These are phyloP conservation scores for Sylvilagus floridanus DNA, from an alignment of 2,797 vertebrate genomes.

Conservation along the genomic window DNA sequence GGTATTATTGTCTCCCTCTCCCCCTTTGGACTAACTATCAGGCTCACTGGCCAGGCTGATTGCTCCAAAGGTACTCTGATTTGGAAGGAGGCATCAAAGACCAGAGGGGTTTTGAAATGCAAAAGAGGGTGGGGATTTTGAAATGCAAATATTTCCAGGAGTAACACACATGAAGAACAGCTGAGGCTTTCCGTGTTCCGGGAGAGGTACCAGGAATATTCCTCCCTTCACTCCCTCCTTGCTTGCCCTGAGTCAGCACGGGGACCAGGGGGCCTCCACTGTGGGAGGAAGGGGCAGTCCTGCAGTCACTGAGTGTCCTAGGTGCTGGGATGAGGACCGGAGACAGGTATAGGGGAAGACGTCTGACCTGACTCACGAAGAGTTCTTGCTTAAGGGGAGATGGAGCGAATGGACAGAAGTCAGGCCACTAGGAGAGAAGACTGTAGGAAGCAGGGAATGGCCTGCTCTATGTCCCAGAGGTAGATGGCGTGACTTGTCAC, in stretches of 20 bases:
- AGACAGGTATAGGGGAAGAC: not conserved
- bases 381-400: not conserved
- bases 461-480: not conserved
- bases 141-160: slow-evolving; percentile 66
- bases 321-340: not conserved
- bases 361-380: not conserved
- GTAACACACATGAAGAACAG: slow-evolving; percentile 50
- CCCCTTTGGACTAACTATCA: slow-evolving; percentile 10
- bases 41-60: not conserved
- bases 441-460: not conserved
- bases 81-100: not conserved
- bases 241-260: not conserved
- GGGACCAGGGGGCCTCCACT: not conserved
- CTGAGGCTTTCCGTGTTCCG: slow-evolving; percentile 31
- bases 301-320: not conserved
- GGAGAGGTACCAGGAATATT: not conserved
- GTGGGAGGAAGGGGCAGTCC: not conserved
- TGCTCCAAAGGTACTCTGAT: slow-evolving; percentile 35
- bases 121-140: slow-evolving; percentile 31
- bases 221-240: slow-evolving; percentile 7
- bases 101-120: slow-evolving; percentile 17
- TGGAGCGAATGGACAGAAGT: not conserved
- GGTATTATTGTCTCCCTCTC: not conserved
- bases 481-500: fast-evolving
- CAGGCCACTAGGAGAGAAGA: not conserved